These are phyloP conservation scores for Halictus quadricinctus DNA, from an alignment of 2,888 invertebrate genomes.

Conservation along the genomic window DNA sequence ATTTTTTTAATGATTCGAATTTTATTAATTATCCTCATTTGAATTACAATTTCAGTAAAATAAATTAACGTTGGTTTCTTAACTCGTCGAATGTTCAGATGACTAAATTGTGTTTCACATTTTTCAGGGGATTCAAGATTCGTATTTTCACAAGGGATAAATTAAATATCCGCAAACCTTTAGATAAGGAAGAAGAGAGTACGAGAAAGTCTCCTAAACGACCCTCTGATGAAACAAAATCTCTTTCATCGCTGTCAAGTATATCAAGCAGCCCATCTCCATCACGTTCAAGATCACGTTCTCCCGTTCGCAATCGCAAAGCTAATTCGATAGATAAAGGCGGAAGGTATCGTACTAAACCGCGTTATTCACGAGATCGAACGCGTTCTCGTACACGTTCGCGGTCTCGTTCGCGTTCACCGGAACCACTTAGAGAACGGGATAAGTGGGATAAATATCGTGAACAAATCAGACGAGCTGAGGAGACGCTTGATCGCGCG, in stretches of 20 bases:
- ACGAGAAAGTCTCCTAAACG: constrained; percentile 69
- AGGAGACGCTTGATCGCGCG: constrained; percentile 86
- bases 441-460: constrained; percentile 84
- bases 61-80: background rate
- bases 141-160: constrained; percentile 80
- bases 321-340: constrained; percentile 49
- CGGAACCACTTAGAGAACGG: constrained; percentile 81
- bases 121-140: constrained; percentile 78
- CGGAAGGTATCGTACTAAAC: constrained; percentile 68
- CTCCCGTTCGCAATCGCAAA: constrained; percentile 63
- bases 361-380: constrained; percentile 81
- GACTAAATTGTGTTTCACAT: constrained; percentile 24
- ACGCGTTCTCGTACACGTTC: constrained; percentile 75
- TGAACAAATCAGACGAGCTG: constrained; percentile 81
- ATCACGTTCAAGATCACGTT: constrained; percentile 78
- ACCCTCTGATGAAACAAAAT: constrained; percentile 80
- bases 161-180: constrained; percentile 73
- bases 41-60: background rate
- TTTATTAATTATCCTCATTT: background rate
- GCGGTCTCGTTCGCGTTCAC: constrained; percentile 71
- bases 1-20: background rate
- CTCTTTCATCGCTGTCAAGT: constrained; percentile 84
- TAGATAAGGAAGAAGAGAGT: constrained; percentile 72
- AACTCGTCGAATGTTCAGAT: background rate
- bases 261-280: constrained; percentile 83